Evolutionary conservation across 2,888 invertebrate genomes (phyloP), one percentile per base, ranked within the genome.

Genomic region (Pristionchus exspectatus): DNA sequence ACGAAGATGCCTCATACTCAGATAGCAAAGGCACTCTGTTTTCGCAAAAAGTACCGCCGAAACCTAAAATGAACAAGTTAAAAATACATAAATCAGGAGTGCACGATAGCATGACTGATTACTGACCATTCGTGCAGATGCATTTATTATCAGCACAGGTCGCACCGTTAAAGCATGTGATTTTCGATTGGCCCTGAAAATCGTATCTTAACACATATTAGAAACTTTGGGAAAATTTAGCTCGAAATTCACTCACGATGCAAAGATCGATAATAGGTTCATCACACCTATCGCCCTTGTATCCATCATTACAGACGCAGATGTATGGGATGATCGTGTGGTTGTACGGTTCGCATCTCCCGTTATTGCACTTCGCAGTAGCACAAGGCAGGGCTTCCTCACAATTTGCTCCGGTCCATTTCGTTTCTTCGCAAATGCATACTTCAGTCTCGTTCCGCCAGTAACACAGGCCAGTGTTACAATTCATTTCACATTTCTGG

Each of bases 31-130:
- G 87, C 14, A 87, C 87, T 18, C 12, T 50, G 10, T 50, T 38
- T 30, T 87, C 69, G 50, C 87, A 87, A 27, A n/a, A 38, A 10
- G 21, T 44, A 10, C 87, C 87, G 9, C 87, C 87, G 69, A 87
- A 87, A 21, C 87, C 87, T 87, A 54, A 12, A 30, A 81, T 50
- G 44, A 12, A 12, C 44, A 12, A 50, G 44, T 50, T 50, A 50
- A 10, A 50, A 50, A 9, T 12, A 50, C 44, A 50, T 12, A 50
- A 50, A 7, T 50, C 44, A 10, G 12, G 10, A 50, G 1, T 50
- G 7, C 9, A 50, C 9, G 10, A 50, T 50, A 50, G 44, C 44
- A 50, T 50, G 44, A 9, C 9, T 50, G 44, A 38, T 69, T n/a
- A 87, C 86, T n/a, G 16, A 87, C 87, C 87, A 27, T 87, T 69